Percentiles rank a stretch among this genome's conserved stretches.
Evolutionary conservation across 2,113 vertebrate genomes (phyloP).

Genomic region (Psittacus erithacus): DNA sequence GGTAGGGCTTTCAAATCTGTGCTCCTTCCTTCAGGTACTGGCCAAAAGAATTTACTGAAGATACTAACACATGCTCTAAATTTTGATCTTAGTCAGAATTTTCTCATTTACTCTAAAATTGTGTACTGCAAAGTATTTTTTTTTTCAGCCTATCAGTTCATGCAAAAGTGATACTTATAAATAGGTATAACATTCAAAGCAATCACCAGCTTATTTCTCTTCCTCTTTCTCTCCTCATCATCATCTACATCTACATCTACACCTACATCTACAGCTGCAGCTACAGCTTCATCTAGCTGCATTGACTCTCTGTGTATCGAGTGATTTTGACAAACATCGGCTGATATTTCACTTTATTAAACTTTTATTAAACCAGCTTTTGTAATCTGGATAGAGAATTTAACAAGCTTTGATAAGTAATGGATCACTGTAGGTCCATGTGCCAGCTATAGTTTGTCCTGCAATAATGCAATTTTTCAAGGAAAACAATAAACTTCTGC

Average conservation of each 20-base stretch:
- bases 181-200: not conserved
- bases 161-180: not conserved
- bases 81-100: not conserved
- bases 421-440: not conserved
- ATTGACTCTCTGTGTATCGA: not conserved
- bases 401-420: not conserved
- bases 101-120: not conserved
- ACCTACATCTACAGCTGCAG: not conserved
- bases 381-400: not conserved
- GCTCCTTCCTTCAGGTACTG: not conserved
- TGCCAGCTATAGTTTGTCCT: not conserved
- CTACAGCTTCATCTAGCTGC: not conserved
- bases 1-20: not conserved
- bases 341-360: slow-evolving; percentile 12
- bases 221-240: not conserved
- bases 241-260: too few relatives aligned
- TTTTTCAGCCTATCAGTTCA: not conserved
- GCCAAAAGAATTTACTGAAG: not conserved
- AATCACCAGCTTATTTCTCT: not conserved
- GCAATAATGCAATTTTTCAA: not conserved
- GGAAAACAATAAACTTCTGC: not conserved
- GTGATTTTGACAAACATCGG: not conserved
- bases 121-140: not conserved
- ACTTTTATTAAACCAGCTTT: not conserved
- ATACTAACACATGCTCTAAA: not conserved